phyloP scores from a whole-genome alignment of 2,888 invertebrate genomes.

The Andricus quercusramuli region DNA sequence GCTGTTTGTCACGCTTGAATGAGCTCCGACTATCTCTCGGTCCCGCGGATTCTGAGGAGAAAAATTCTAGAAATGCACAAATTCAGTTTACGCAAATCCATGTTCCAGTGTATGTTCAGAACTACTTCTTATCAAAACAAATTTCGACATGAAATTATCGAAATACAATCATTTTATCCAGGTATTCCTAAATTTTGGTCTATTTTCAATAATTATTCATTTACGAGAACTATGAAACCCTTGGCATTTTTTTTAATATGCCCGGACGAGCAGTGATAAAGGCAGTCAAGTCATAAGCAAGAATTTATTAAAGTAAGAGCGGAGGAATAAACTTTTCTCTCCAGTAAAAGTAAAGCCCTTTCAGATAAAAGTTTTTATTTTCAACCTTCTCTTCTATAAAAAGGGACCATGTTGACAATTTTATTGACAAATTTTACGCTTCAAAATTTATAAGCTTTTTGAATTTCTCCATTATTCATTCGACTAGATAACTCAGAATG shows the following conservation, averaged over 20 bases:
- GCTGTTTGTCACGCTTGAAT: too few species aligned
- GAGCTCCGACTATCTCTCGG: too few species aligned
- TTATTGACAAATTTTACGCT: too few species aligned
- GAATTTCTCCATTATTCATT: too few species aligned
- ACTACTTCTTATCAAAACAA: too few species aligned
- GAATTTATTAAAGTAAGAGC: slow-evolving; percentile 18
- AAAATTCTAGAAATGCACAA: too few species aligned
- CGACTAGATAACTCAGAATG: not conserved
- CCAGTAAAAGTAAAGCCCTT: not conserved
- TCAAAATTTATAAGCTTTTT: too few species aligned
- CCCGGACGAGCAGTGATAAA: not conserved
- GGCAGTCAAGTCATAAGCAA: not conserved
- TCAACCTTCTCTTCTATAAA: not conserved
- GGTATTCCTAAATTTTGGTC: too few species aligned
- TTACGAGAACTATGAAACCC: not conserved
- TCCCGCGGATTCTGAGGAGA: too few species aligned
- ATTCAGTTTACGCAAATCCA: too few species aligned
- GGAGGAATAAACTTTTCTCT: slow-evolving; percentile 8
- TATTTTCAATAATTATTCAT: not conserved
- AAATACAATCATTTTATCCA: too few species aligned
- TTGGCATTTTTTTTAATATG: not conserved
- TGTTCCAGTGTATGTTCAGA: too few species aligned
- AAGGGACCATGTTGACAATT: not conserved
- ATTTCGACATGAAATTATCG: fast-evolving
- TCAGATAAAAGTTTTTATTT: slow-evolving; percentile 3